Conservation (phyloP, 2,113 vertebrate species). For the Saguinus midas region DNA sequence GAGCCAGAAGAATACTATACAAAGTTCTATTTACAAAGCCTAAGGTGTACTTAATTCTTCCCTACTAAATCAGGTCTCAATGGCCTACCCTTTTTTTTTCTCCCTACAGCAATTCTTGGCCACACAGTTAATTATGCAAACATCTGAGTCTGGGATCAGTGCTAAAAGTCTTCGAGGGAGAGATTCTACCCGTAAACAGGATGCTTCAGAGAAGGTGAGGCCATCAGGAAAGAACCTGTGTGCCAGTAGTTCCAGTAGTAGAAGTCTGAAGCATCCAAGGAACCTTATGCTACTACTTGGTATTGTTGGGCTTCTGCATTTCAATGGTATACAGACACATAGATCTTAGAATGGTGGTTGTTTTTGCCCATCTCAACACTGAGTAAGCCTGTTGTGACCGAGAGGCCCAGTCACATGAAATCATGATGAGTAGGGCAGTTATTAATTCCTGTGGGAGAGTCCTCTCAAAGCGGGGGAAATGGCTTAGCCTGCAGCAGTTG, state of each 20-base stretch:
- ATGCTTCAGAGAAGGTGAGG: conserved; percentile 98
- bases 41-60: conserved; percentile 32
- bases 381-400: conserved; percentile 34
- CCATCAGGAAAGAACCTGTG: conserved; percentile 29
- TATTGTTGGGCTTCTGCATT: conserved; percentile 21
- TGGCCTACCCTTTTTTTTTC: conserved; percentile 52
- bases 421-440: conserved; percentile 25
- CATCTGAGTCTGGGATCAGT: conserved; percentile 97
- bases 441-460: conserved; percentile 40
- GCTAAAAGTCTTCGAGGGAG: conserved; percentile 98
- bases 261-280: conserved; percentile 57
- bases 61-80: conserved; percentile 16
- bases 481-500: conserved; percentile 22
- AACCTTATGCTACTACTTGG: conserved; percentile 32
- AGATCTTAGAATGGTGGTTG: background rate
- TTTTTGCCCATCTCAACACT: conserved; percentile 36
- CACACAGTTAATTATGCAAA: conserved; percentile 99
- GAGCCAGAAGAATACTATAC: background rate
- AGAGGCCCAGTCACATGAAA: conserved; percentile 19
- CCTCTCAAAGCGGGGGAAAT: conserved; percentile 22
- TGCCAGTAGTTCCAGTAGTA: conserved; percentile 42
- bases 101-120: conserved; percentile 95
- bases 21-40: background rate
- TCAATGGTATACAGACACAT: background rate
- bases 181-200: conserved; percentile 96